Evolutionary conservation across 2,888 invertebrate genomes (phyloP).

Genomic region (Netelia inedita): DNA sequence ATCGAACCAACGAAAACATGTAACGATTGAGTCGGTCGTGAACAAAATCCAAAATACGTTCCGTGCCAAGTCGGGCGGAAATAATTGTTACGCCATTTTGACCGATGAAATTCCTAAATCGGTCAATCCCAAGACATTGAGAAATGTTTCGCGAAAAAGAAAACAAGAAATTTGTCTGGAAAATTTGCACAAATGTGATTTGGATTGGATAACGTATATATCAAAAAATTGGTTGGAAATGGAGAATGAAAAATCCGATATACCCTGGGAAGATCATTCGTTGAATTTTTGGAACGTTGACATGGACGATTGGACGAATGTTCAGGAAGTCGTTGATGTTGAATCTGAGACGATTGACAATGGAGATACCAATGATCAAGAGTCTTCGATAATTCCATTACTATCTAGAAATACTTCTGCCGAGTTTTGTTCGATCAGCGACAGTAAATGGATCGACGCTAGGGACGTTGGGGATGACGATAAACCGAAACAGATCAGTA

Average conservation of each 20-base stretch:
- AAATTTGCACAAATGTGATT: background rate
- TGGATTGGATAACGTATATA: background rate
- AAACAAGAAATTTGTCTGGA: background rate
- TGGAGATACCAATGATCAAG: background rate
- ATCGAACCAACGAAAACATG: background rate
- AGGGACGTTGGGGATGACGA: background rate
- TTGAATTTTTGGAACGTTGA: background rate
- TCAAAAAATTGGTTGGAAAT: background rate
- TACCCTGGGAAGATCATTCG: too few relatives aligned
- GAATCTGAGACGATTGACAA: background rate
- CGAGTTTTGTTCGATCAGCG: background rate
- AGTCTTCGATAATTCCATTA: background rate
- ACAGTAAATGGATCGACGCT: background rate
- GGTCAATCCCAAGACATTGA: background rate
- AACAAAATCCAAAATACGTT: background rate
- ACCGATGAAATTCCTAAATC: background rate
- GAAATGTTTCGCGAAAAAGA: background rate
- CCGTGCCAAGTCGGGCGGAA: background rate
- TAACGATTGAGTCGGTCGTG: background rate
- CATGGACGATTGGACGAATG: background rate
- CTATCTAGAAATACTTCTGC: background rate
- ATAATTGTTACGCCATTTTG: background rate
- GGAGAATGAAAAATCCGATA: too few relatives aligned
- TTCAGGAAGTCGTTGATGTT: background rate
- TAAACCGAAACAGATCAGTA: background rate